Conservation (phyloP, 2,113 vertebrate genomes). For the Catagonus wagneri region DNA sequence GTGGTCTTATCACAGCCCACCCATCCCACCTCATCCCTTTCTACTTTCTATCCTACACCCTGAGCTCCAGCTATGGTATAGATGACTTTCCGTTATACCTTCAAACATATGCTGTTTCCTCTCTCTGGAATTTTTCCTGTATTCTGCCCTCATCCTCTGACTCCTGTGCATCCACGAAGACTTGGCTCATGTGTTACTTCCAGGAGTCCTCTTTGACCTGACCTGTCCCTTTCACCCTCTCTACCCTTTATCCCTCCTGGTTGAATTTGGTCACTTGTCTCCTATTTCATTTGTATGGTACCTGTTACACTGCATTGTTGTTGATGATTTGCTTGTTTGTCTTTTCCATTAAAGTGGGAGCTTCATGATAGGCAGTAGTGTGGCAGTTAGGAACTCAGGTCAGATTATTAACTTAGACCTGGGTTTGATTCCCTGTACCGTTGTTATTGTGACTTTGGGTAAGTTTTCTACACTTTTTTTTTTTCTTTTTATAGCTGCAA, state of each 20-base stretch:
- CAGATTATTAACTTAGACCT: not conserved
- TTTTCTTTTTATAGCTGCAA: no score
- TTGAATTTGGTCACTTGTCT: not conserved
- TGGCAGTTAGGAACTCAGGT: not conserved
- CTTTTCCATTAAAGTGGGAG: not conserved
- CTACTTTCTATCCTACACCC: not conserved
- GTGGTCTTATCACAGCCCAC: not conserved
- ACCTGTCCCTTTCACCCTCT: not conserved
- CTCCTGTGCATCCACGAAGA: not conserved
- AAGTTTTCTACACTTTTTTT: not conserved
- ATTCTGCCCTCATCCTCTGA: not conserved
- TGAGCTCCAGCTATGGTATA: slow-evolving; percentile 13
- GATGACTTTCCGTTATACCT: not conserved
- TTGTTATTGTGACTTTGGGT: not conserved
- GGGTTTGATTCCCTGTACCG: not conserved
- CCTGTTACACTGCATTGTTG: not conserved
- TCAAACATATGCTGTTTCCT: not conserved
- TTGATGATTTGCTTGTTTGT: not conserved
- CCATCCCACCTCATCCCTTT: not conserved
- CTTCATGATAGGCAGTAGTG: not conserved
- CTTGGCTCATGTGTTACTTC: not conserved
- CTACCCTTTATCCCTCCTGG: not conserved
- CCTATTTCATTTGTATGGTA: not conserved
- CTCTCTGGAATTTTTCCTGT: not conserved
- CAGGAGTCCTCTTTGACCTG: not conserved